Percentiles rank a stretch among this genome's conserved stretches.
Evolutionary conservation across 2,797 vertebrate species (phyloP).

Genomic region (Nannoperca obscura): DNA sequence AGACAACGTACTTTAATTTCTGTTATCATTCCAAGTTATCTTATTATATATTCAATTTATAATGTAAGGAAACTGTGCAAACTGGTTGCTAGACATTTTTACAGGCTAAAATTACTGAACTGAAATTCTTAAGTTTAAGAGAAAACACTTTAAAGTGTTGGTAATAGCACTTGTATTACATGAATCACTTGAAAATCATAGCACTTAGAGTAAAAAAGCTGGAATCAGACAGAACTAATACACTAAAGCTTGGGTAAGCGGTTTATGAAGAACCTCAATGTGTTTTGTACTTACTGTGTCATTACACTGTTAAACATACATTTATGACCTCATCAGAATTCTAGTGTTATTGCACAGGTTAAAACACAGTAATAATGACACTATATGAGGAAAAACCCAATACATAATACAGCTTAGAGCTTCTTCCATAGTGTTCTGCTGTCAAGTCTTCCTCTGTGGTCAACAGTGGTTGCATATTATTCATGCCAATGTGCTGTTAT

Average conservation of each 20-base stretch:
- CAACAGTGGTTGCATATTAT: neutral
- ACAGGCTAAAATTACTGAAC: neutral
- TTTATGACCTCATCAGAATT: neutral
- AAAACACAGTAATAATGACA: neutral
- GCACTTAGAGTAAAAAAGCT: neutral
- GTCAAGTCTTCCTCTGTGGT: conserved; percentile 11
- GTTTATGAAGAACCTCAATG: neutral
- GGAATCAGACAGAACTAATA: conserved; percentile 2
- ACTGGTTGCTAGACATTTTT: neutral
- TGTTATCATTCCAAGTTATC: neutral
- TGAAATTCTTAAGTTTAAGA: neutral
- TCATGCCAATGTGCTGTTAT: neutral
- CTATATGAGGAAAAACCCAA: neutral
- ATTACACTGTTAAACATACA: neutral
- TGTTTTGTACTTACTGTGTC: neutral
- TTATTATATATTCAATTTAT: neutral
- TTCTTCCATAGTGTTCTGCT: neutral
- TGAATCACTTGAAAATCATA: neutral
- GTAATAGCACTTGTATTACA: neutral
- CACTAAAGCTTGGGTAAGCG: neutral
- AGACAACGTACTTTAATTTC: neutral
- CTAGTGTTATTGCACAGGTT: neutral
- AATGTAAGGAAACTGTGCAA: neutral
- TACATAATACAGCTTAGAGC: neutral
- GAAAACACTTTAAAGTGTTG: neutral